Conservation (phyloP, 2,113 vertebrate genomes). For the Dromiciops gliroides region DNA sequence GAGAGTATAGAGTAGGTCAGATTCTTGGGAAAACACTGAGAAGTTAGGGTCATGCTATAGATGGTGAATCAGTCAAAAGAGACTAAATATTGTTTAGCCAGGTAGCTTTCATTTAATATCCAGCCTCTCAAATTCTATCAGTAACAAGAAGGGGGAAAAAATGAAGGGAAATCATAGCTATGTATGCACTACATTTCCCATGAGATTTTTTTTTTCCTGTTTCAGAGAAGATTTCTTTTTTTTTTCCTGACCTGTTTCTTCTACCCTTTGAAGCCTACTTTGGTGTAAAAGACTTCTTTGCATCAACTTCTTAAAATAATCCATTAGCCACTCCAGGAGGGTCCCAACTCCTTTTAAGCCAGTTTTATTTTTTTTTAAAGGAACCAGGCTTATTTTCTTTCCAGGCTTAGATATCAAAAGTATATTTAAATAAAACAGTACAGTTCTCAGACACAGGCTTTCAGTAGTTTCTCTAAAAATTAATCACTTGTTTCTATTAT, state of each 20-base stretch:
- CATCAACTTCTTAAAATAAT: constrained; percentile 24
- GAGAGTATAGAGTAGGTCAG: not conserved
- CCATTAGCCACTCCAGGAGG: not conserved
- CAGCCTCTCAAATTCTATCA: not conserved
- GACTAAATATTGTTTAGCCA: not conserved
- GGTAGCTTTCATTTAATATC: not conserved
- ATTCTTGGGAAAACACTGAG: not conserved
- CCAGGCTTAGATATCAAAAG: not conserved
- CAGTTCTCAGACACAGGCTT: not conserved
- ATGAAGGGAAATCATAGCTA: not conserved
- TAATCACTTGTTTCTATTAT: not conserved
- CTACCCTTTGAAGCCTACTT: constrained; percentile 9
- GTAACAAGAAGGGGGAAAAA: not conserved
- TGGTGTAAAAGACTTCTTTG: not conserved
- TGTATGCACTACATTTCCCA: not conserved
- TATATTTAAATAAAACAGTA: constrained; percentile 3
- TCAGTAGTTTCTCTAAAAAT: not conserved
- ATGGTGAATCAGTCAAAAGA: not conserved
- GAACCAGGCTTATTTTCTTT: not conserved
- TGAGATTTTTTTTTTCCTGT: not conserved
- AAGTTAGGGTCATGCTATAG: not conserved
- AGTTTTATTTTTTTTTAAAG: not conserved
- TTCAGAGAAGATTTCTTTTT: not conserved
- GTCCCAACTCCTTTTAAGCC: not conserved
- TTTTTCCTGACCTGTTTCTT: not conserved